Conservation (phyloP, 92 coral and sea anemone genomes). For the Palythoa grandis region DNA sequence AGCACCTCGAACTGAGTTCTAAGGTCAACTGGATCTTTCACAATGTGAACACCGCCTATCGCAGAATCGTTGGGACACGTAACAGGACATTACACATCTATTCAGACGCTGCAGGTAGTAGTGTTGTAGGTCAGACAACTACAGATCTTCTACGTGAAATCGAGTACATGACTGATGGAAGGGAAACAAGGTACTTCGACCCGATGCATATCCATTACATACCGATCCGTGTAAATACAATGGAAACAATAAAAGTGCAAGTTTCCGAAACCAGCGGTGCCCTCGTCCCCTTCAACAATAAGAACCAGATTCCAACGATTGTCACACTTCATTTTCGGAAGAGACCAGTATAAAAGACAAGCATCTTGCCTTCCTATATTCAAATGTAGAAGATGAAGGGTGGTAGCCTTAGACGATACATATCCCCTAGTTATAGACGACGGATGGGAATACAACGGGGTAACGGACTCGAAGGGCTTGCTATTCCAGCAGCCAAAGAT, state of each 20-base stretch:
- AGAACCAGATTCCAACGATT: slow-evolving; percentile 2
- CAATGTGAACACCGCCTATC: no score
- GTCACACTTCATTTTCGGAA: background rate
- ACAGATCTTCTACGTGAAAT: slow-evolving; percentile 3
- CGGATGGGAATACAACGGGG: background rate
- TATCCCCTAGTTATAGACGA: background rate
- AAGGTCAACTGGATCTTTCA: no score
- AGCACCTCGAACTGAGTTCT: no score
- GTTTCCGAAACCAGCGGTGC: background rate
- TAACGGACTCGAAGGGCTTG: background rate
- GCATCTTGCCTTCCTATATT: background rate
- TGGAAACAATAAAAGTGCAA: slow-evolving; percentile 2
- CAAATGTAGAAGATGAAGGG: slow-evolving; percentile 1
- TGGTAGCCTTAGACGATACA: background rate
- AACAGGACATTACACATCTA: no score
- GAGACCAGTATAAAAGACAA: background rate
- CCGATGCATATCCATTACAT: slow-evolving; percentile 3
- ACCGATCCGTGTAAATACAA: background rate
- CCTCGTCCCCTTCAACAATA: slow-evolving; percentile 1
- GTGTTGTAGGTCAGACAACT: background rate
- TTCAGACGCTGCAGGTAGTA: no score
- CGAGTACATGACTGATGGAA: background rate
- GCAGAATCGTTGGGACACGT: no score
- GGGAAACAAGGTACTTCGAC: background rate
- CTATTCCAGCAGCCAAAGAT: background rate